Evolutionary conservation across 2,113 vertebrate species (phyloP).

Genomic region (Camelus dromedarius): DNA sequence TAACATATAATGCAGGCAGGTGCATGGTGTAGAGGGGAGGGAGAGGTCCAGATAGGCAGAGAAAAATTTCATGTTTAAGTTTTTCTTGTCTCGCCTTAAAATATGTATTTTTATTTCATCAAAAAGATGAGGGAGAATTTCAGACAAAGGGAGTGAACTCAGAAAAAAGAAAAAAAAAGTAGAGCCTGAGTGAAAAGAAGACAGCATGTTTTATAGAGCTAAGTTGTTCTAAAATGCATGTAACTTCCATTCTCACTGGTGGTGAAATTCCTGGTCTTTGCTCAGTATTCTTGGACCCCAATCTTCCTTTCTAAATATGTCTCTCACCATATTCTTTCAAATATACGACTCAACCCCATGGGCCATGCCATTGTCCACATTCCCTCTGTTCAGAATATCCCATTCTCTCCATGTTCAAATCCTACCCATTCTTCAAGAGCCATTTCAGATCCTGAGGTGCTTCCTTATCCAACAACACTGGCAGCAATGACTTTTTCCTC

Average conservation of each 20-base stretch:
- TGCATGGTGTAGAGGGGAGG: not conserved
- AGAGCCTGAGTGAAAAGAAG: not conserved
- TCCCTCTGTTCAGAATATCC: not conserved
- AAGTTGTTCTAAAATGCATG: not conserved
- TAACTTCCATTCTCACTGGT: not conserved
- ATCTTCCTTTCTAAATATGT: not conserved
- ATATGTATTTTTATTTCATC: not conserved
- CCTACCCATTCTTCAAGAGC: not conserved
- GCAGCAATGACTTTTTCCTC: not conserved
- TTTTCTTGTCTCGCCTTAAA: not conserved
- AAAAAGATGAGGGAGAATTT: not conserved
- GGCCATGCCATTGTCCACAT: too few relatives aligned
- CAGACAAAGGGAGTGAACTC: not conserved
- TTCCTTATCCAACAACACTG: not conserved
- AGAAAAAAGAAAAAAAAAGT: not conserved
- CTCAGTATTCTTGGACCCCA: not conserved
- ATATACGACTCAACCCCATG: not conserved
- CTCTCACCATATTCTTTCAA: not conserved
- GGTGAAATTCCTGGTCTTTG: not conserved
- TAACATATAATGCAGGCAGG: too few relatives aligned
- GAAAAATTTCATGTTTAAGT: not conserved
- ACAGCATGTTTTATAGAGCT: not conserved
- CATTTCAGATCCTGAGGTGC: not conserved
- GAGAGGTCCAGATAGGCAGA: not conserved
- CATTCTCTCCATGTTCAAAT: not conserved